These are phyloP conservation scores for Tympanoctomys barrerae DNA, from an alignment of 2,797 vertebrate genomes.

Conservation along the genomic window DNA sequence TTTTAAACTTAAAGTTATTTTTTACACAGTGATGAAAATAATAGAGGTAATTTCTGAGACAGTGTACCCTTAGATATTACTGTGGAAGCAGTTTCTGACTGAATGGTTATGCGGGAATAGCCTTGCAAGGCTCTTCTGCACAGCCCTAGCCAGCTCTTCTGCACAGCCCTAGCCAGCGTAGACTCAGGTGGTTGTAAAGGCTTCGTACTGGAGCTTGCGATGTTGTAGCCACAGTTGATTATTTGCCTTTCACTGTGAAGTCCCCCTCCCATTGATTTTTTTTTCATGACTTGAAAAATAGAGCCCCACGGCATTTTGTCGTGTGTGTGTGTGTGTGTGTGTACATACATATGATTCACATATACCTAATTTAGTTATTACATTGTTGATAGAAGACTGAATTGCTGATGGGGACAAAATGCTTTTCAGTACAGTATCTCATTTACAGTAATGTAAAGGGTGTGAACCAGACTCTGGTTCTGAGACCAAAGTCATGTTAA, in stretches of 20 bases:
- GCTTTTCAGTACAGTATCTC: background rate
- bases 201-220: background rate
- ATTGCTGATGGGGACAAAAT: background rate
- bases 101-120: conserved; percentile 16
- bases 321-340: background rate
- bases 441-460: background rate
- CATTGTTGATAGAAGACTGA: background rate
- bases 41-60: conserved; percentile 8
- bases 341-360: fast-evolving
- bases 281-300: background rate
- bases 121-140: background rate
- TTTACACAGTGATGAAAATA: background rate
- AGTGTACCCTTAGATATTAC: background rate
- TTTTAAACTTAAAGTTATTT: background rate
- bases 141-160: background rate
- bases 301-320: background rate
- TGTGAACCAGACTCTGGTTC: background rate
- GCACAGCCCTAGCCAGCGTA: background rate
- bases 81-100: conserved; percentile 50
- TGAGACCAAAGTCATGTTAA: background rate
- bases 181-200: background rate
- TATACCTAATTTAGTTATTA: background rate
- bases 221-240: background rate
- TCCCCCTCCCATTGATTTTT: background rate
- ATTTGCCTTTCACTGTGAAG: background rate